Evolutionary conservation across 2,888 invertebrate genomes (phyloP), one percentile per base, ranked within the genome.

Genomic region (Apodemia zela): DNA sequence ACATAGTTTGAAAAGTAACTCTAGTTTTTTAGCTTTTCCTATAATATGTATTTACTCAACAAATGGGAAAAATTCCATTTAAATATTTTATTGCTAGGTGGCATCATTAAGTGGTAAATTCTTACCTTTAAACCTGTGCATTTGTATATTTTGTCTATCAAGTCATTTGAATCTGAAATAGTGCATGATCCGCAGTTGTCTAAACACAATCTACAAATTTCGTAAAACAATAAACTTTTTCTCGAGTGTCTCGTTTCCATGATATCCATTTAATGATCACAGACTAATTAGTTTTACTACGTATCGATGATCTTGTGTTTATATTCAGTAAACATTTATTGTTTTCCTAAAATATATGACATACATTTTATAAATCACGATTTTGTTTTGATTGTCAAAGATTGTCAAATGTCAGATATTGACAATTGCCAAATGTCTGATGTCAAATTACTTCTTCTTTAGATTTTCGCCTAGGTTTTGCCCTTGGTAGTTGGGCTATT

Each of bases 171-270:
- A 6, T 68, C 66, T 62, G 63, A 67, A 63, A 70, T 68, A 61
- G 59, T 47, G 47, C 62, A 64, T 42, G 58, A 61, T 17, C 70
- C 70, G 13, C 57, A 58, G 18, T 69, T 60, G 2, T 67, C 67
- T n/a, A 70, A 60, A 38, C 70, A 70, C 21, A 70, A 58, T 61
- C 70, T 68, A 63, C 70, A 70, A 49, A 65, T 58, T 45, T 68
- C 66, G 58, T 49, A 68, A 59, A 70, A 69, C 54, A 59, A 63
- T 49, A 64, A 54, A 59, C 59, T 63, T 21, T 54, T 61, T 2
- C 54, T 25, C 25, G 54, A 54, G 5, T 61, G 59, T 17, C 51
- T 17, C 45, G 35, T 38, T 15, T 65, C 64, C 69, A 68, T 68
- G 7, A 21, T 57, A 42, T 42, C 6, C n/a, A 6, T 15, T 13